Conservation (phyloP, 2,113 vertebrate genomes). For the Calidris pugnax region DNA sequence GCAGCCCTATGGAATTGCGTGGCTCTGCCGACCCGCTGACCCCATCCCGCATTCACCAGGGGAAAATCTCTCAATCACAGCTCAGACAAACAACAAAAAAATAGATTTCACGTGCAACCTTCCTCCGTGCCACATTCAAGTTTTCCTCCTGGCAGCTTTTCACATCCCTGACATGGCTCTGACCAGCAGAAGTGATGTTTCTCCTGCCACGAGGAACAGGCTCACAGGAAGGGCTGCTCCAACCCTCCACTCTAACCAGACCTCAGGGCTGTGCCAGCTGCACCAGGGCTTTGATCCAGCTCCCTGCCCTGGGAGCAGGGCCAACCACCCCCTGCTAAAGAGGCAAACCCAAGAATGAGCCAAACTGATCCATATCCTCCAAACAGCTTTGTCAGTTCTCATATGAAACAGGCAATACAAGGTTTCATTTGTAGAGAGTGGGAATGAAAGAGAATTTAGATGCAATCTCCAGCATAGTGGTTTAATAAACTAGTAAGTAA, state of each 20-base stretch:
- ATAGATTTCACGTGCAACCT: background rate
- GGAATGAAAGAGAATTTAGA: background rate
- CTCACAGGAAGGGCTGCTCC: background rate
- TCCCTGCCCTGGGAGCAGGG: background rate
- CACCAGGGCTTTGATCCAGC: background rate
- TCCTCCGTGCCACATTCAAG: background rate
- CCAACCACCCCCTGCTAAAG: background rate
- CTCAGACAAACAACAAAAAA: background rate
- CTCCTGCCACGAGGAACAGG: background rate
- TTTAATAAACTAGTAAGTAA: background rate
- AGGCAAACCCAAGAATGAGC: background rate
- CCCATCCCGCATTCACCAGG: background rate
- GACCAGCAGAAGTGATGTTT: background rate
- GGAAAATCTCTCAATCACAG: background rate
- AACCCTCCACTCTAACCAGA: background rate
- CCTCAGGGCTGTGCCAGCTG: fast-evolving
- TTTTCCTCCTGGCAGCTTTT: background rate
- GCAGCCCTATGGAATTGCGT: fast-evolving
- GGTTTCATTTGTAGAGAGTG: background rate
- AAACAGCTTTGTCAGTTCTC: background rate
- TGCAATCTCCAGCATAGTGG: background rate
- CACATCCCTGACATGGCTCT: background rate
- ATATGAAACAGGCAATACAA: background rate
- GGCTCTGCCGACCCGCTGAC: background rate
- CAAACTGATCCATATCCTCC: background rate